A percentile compares a stretch with the other conserved stretches of the same genome.
These are phyloP conservation scores for Drosophila miranda DNA, from an alignment of 1,140 invertebrate species.

Conservation along the genomic window DNA sequence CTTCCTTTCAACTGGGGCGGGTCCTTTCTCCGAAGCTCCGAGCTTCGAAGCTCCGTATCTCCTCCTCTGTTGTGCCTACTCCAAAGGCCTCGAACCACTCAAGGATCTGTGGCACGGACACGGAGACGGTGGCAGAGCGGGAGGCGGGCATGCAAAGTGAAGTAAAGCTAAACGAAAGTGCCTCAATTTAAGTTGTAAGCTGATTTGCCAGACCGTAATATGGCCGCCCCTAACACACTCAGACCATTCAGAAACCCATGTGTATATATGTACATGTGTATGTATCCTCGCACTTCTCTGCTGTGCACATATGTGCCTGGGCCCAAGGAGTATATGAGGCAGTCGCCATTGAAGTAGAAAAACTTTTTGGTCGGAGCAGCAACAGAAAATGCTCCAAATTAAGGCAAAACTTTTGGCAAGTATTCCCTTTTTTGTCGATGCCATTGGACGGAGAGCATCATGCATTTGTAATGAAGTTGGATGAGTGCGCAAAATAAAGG, in stretches of 20 bases:
- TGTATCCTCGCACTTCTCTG: not conserved
- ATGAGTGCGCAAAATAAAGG: conserved; percentile 29
- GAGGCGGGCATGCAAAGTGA: conserved; percentile 71
- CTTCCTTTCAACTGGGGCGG: conserved; percentile 34
- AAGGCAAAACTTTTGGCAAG: conserved; percentile 62
- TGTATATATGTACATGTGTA: conserved; percentile 17
- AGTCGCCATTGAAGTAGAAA: conserved; percentile 66
- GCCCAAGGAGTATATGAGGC: conserved; percentile 1
- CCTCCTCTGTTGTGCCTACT: not conserved
- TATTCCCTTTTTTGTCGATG: conserved; percentile 21
- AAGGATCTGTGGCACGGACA: conserved; percentile 53
- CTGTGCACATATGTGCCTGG: conserved; percentile 26
- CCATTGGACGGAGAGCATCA: conserved; percentile 12
- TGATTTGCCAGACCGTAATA: conserved; percentile 69
- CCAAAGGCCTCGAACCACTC: conserved; percentile 45
- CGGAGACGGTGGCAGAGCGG: conserved; percentile 1
- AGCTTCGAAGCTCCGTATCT: not conserved
- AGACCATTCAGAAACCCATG: conserved; percentile 23
- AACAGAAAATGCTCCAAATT: conserved; percentile 70
- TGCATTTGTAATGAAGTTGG: conserved; percentile 33
- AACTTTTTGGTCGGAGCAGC: conserved; percentile 67
- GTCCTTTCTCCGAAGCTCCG: not conserved
- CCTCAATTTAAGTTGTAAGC: conserved; percentile 80
- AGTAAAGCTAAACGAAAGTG: conserved; percentile 80
- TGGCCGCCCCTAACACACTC: conserved; percentile 21